Evolutionary conservation across 2,888 invertebrate genomes (phyloP), one percentile per base, ranked within the genome.

Genomic region (Meghimatium bilineatum): DNA sequence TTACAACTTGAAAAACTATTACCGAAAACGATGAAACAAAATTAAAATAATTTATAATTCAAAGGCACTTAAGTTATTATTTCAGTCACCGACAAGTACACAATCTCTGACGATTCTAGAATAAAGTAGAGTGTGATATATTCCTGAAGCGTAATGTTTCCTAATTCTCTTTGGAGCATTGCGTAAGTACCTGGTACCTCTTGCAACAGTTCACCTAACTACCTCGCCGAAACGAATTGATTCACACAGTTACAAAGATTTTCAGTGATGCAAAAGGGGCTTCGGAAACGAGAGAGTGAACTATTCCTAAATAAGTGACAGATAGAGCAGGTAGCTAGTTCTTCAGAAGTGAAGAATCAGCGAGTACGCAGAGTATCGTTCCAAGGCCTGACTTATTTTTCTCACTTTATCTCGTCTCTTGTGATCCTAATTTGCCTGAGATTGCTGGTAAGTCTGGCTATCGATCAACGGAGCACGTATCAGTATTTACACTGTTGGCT

Each of bases 161-260:
- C 38, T 26, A 38, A 10, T 38, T 38, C n/a, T 26, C 49, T 26
- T 10, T 29, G 0, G 6, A 3, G 23, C n/a, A 29, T 74, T 44
- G 44, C 72, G 72, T 74, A 74, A 74, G 49, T 74, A 74, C 72
- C 72, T 29, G 49, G 44, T 29, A 49, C 72, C 44, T 74, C 49
- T 74, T 29, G 23, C 72, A 74, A 49, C 72, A 49, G 72, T 49
- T 49, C 38, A 72, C n/a, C 75, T 75, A 60, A 60, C 60, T 26
- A 77, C 36, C 63, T 77, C 77, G 44, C 77, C 77, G 63, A 77
- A 56, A 60, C 77, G 77, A 77, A 77, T 63, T 77, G 77, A 77
- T 77, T 63, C 77, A n/a, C 38, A 38, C 66, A 38, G 77, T 29
- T 17, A 29, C 38, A 36, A 44, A 60, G 38, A 77, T 77, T 63